These are phyloP conservation scores for Poeciliopsis gracilis DNA, from an alignment of 2,797 vertebrate species.

Conservation along the genomic window DNA sequence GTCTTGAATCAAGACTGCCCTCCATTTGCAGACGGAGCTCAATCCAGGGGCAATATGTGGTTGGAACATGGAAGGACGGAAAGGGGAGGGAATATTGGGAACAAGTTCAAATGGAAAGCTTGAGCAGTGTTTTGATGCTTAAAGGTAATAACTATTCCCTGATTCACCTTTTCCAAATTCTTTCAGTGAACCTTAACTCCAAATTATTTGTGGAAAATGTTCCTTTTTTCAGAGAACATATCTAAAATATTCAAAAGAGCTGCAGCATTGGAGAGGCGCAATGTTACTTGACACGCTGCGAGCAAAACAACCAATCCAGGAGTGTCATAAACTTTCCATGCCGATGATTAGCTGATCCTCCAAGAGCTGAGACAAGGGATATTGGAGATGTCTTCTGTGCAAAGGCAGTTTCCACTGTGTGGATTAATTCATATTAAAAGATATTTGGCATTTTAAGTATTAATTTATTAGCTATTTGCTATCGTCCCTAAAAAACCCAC, in stretches of 20 bases:
- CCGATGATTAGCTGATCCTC: background rate
- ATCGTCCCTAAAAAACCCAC: background rate
- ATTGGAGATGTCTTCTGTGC: background rate
- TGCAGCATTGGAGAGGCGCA: background rate
- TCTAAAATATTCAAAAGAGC: background rate
- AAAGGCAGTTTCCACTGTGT: background rate
- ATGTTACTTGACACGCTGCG: background rate
- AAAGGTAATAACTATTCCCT: background rate
- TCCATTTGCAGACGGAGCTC: constrained; percentile 27
- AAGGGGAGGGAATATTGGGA: background rate
- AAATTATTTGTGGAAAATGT: background rate
- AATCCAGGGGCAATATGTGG: constrained; percentile 24
- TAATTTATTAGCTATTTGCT: background rate
- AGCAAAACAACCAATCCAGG: background rate
- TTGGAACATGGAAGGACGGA: constrained; percentile 15
- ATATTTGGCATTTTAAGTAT: background rate
- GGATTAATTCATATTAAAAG: background rate
- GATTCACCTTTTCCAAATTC: background rate
- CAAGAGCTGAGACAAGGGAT: background rate
- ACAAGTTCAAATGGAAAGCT: constrained; percentile 4
- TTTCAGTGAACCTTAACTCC: background rate
- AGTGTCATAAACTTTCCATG: background rate
- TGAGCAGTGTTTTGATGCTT: background rate
- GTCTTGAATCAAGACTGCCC: constrained; percentile 32
- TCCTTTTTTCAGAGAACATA: background rate